Evolutionary conservation across 2,113 vertebrate species (phyloP), one percentile per base, ranked within the genome.

Genomic region (Rhizomys pruinosus): DNA sequence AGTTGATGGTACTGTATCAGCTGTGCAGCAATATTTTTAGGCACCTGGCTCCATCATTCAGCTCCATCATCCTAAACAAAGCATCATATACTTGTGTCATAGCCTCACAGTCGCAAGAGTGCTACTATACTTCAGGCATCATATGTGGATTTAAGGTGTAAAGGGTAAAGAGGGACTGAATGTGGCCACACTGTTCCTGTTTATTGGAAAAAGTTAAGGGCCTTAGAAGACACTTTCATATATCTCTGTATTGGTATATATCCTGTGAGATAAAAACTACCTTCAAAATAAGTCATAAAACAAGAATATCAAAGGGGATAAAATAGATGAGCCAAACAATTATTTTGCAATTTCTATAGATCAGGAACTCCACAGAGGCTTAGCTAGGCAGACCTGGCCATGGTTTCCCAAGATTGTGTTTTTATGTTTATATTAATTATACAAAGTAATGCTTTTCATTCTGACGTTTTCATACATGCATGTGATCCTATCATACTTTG

Each of bases 291-390:
- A 79, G 10, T 29, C 37, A 12, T 25, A 63, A 95, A 93, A 68
- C 64, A 69, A 29, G 2, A 84, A 47, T 3, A 59, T 5, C 68
- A 1, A 6, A 89, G 52, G 27, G 7, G 44, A 71, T 82, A 64
- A 37, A 76, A 29, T 20, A 76, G 29, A 64, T 87, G 20, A 87
- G 81, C 78, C 5, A 73, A 71, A 63, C 42, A 87, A 72, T 91
- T 84, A 66, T 82, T 92, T 93, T 69, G 73, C 0, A 64, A 34
- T 86, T 92, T 94, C 34, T 87, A 12, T 47, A 81, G 64, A n/a
- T 79, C 59, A 76, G 55, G n/a, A 57, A 76, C 68, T 84, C 55
- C 61, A 76, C 0, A n/a, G 87, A 92, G 11, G 23, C 29, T 86
- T 88, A 76, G 29, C 15, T 39, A 39, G 27, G 27, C 66, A 80